Conservation (phyloP, 2,888 invertebrate species). For the Orthosia gracilis region DNA sequence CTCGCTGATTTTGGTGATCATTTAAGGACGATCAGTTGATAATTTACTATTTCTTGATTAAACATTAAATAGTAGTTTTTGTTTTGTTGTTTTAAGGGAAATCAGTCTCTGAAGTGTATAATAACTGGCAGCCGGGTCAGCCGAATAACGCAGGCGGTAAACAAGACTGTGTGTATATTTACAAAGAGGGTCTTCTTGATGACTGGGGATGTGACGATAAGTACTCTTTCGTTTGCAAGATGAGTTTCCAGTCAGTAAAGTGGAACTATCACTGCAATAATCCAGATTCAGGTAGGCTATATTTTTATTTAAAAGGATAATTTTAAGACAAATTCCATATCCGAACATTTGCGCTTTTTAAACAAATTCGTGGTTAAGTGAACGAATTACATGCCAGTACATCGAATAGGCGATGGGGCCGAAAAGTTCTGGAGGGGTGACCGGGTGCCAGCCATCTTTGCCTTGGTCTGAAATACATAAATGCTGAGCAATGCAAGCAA, state of each 20-base stretch:
- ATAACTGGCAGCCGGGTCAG: not conserved
- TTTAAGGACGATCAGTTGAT: no score
- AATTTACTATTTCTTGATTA: no score
- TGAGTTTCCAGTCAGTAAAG: not conserved
- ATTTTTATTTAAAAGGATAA: not conserved
- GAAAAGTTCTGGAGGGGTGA: no score
- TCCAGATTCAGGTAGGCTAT: no score
- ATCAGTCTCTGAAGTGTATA: slow-evolving; percentile 1
- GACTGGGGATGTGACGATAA: not conserved
- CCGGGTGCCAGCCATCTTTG: no score
- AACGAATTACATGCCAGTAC: no score
- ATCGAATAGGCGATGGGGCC: no score
- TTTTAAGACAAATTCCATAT: not conserved
- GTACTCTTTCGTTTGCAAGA: slow-evolving; percentile 9
- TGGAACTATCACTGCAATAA: not conserved
- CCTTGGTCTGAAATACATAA: no score
- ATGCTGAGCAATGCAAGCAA: no score
- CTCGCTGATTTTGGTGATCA: no score
- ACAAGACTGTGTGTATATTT: not conserved
- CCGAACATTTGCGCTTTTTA: not conserved
- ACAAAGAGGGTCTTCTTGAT: slow-evolving; percentile 35
- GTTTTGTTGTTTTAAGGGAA: not conserved
- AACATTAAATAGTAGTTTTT: no score
- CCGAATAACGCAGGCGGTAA: not conserved
- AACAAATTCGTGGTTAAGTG: no score